Conservation (phyloP, 2,888 invertebrate genomes). For the Euplagia quadripunctaria region DNA sequence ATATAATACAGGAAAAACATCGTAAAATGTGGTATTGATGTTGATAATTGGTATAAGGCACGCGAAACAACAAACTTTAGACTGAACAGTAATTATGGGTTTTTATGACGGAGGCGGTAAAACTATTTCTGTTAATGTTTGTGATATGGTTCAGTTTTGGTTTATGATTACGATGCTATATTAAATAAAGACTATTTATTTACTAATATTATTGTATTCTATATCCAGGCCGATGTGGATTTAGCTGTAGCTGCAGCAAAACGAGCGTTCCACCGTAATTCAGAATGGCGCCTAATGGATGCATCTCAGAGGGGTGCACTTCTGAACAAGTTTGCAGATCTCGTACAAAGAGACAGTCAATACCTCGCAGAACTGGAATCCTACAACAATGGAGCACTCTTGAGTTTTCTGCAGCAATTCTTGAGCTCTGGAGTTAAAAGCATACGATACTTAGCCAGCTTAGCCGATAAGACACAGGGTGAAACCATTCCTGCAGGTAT, state of each 20-base stretch:
- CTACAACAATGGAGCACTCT: constrained; percentile 89
- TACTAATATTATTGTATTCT: background rate
- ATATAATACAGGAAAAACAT: too few relatives aligned
- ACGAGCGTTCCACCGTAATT: constrained; percentile 87
- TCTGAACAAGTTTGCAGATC: constrained; percentile 89
- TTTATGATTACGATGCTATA: too few relatives aligned
- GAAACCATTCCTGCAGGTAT: constrained; percentile 89
- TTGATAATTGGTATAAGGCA: too few relatives aligned
- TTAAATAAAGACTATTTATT: background rate
- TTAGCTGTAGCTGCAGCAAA: constrained; percentile 92
- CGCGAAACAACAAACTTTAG: too few relatives aligned
- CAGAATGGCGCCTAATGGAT: constrained; percentile 93
- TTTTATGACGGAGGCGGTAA: too few relatives aligned
- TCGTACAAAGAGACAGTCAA: constrained; percentile 94
- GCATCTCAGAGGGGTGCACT: constrained; percentile 92
- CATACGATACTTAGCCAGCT: constrained; percentile 94
- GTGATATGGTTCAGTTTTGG: too few relatives aligned
- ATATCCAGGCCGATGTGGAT: constrained; percentile 88
- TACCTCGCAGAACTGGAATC: constrained; percentile 96
- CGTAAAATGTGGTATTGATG: too few relatives aligned
- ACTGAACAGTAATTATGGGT: too few relatives aligned
- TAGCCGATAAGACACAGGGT: constrained; percentile 95
- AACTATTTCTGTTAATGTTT: too few relatives aligned
- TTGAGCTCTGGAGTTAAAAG: constrained; percentile 79
- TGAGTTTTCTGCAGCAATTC: constrained; percentile 85